Evolutionary conservation across 2,797 vertebrate species (phyloP).

Genomic region (Cryptoblepharus egeriae): DNA sequence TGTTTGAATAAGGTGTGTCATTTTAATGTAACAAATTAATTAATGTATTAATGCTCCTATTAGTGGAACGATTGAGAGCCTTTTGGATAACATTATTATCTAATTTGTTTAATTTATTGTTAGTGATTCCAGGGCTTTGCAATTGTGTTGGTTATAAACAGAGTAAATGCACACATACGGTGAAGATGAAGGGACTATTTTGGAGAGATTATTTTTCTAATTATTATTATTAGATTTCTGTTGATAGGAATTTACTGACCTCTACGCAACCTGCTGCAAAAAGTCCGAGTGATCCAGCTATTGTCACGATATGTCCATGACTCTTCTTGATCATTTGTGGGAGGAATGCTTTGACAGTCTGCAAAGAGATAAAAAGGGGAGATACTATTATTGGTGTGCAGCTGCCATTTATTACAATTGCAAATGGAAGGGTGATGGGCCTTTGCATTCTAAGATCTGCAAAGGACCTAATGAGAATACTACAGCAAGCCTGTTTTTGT

Average conservation of each 20-base stretch:
- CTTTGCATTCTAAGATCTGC: background rate
- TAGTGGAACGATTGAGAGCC: too few relatives aligned
- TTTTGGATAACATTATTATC: background rate
- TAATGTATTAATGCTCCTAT: background rate
- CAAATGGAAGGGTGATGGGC: background rate
- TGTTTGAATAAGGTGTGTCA: background rate
- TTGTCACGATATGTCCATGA: conserved; percentile 70
- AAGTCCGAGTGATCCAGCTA: conserved; percentile 73
- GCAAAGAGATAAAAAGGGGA: conserved; percentile 38
- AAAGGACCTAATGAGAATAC: conserved; percentile 8
- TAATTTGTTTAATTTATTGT: background rate
- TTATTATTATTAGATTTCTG: background rate
- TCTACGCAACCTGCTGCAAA: conserved; percentile 76
- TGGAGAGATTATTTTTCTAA: background rate
- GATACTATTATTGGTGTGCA: conserved; percentile 16
- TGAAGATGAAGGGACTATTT: background rate
- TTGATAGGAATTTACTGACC: conserved; percentile 44
- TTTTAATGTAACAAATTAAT: too few relatives aligned
- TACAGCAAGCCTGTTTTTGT: conserved; percentile 22
- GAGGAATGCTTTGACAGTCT: conserved; percentile 79
- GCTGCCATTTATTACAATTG: background rate
- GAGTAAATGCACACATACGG: background rate
- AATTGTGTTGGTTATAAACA: background rate
- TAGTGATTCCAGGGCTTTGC: background rate
- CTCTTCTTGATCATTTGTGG: conserved; percentile 71